Evolutionary conservation across 2,797 vertebrate genomes (phyloP).

Genomic region (Rhinatrema bivittatum): DNA sequence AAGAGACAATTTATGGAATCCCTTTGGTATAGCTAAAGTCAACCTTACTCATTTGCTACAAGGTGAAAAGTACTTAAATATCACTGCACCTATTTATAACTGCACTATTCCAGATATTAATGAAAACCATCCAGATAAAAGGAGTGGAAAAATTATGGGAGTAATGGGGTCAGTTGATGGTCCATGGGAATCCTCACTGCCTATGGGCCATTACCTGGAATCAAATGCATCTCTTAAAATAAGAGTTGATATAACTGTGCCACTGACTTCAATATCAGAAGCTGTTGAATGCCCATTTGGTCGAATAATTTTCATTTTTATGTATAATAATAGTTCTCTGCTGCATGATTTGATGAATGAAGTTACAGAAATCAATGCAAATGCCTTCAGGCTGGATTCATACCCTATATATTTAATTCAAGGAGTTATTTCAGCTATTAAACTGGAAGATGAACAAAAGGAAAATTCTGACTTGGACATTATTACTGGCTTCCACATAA

Average conservation of each 20-base stretch:
- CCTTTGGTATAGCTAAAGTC: constrained; percentile 57
- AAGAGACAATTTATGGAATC: constrained; percentile 25
- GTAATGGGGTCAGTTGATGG: not conserved
- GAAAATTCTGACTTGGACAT: constrained; percentile 52
- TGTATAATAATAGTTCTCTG: constrained; percentile 26
- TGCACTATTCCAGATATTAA: constrained; percentile 24
- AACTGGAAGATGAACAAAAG: constrained; percentile 28
- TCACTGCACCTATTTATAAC: constrained; percentile 50
- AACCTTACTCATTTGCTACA: constrained; percentile 59
- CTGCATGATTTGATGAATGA: constrained; percentile 47
- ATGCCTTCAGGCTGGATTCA: constrained; percentile 47
- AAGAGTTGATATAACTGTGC: constrained; percentile 56
- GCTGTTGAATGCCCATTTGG: constrained; percentile 42
- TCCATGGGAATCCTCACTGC: constrained; percentile 17
- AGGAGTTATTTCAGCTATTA: constrained; percentile 43
- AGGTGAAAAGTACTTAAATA: constrained; percentile 50
- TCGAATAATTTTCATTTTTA: constrained; percentile 61
- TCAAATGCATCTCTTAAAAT: constrained; percentile 64
- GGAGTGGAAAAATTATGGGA: not conserved
- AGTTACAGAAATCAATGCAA: constrained; percentile 57
- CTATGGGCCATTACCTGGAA: constrained; percentile 55
- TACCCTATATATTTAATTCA: constrained; percentile 16
- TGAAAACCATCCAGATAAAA: not conserved
- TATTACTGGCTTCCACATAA: constrained; percentile 73
- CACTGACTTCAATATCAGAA: constrained; percentile 14